Evolutionary conservation across 1,140 invertebrate genomes (phyloP).

Genomic region (Oncopodura yosiiana): DNA sequence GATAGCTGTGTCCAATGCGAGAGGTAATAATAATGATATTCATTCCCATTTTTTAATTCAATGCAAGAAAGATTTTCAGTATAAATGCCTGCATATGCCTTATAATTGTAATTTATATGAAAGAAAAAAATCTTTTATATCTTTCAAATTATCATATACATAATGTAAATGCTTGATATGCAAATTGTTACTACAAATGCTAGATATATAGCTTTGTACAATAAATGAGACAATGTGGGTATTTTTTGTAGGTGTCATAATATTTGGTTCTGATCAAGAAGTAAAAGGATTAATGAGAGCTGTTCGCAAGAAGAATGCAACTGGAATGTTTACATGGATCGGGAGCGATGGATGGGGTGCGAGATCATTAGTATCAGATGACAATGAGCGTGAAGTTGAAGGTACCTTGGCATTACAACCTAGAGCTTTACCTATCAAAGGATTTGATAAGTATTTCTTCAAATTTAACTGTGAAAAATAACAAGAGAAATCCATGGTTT

Average conservation of each 20-base stretch:
- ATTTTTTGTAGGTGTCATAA: constrained; percentile 67
- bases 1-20: constrained; percentile 68
- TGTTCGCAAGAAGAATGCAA: constrained; percentile 73
- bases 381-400: constrained; percentile 65
- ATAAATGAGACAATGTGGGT: no score
- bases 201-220: no score
- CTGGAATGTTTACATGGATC: constrained; percentile 85
- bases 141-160: no score
- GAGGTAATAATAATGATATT: constrained; percentile 55
- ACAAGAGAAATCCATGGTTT: constrained; percentile 86
- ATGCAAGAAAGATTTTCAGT: no score
- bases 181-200: no score
- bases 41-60: no score
- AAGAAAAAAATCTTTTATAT: no score
- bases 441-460: constrained; percentile 82
- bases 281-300: constrained; percentile 88
- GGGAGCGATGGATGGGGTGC: constrained; percentile 89
- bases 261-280: constrained; percentile 93
- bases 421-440: constrained; percentile 70
- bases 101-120: no score
- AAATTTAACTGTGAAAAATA: constrained; percentile 72
- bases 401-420: constrained; percentile 81
- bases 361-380: constrained; percentile 71
- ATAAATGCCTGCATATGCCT: no score
- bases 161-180: no score